Base-by-base conservation (phyloP, 2,888 invertebrate genomes). In the Meganola albula region DNA sequence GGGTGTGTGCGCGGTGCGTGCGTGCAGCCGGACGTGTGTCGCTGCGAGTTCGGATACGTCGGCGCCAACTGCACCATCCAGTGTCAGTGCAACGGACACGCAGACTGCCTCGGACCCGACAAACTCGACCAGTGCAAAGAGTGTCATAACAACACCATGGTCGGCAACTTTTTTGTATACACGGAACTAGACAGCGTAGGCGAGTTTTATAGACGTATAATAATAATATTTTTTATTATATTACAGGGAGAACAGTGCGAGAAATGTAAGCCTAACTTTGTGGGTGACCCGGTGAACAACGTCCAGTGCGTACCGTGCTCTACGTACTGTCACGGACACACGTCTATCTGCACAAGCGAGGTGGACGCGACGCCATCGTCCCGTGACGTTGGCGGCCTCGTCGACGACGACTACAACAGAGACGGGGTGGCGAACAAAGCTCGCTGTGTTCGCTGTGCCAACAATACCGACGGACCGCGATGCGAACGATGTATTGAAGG, bases 31-130 rank as follows among this genome's bases (percentile, higher is more conserved):
- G 90, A 95, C 63, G 88, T 90, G 37, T 97, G 98, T 63, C 89
- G 90, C 43, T 98, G 98, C 68, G 92, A 96, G 82, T 98, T 98
- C 80, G 97, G 97, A 35, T 98, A 94, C 74, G 96, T 98, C 12
- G 97, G 98, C 31, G 91, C 92, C 50, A 96, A 97, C 83, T 98
- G 98, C 73, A 94, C 94, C 53, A 94, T 94, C 43, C 94, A 96
- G 74, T 98, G 98, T 70, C 92, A 95, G 69, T 98, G 98, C 72
- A 97, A 98, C 70, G 96, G 96, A 0, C 97, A 98, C 78, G 93
- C 97, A 35, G 90, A 97, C 69, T 98, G 98, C 70, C 92, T 90
- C 57, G 95, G 96, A 1, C 95, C 95, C 4, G 93, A 95, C 64
- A 91, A 92, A 58, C 87, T 95, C 39, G 92, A 94, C 63, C 88